Percentiles rank a stretch among this genome's conserved stretches.
These are phyloP conservation scores for Latrodectus geometricus DNA, from an alignment of 1,140 invertebrate genomes.

Conservation along the genomic window DNA sequence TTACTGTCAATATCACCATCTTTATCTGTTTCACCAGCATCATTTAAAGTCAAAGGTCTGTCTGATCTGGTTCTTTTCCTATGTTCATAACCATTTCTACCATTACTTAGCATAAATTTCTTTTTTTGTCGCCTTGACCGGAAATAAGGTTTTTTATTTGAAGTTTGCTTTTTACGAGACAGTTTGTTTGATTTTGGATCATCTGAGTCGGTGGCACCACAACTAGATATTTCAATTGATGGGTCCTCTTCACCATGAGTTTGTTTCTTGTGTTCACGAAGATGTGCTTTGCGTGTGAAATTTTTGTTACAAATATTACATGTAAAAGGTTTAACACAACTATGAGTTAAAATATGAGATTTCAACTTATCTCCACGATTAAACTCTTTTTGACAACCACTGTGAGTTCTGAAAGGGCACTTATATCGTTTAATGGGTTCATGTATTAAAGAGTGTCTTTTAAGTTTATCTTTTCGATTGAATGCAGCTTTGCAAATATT, in stretches of 20 bases:
- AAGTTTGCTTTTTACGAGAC: background rate
- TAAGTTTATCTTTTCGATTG: slow-evolving; percentile 78
- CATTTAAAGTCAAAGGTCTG: slow-evolving; percentile 26
- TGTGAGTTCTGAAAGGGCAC: slow-evolving; percentile 76
- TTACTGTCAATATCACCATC: slow-evolving; percentile 26
- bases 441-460: slow-evolving; percentile 78
- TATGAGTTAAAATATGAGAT: slow-evolving; percentile 72
- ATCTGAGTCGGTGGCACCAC: slow-evolving; percentile 50
- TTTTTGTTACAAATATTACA: slow-evolving; percentile 94
- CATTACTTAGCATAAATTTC: background rate
- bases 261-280: slow-evolving; percentile 32
- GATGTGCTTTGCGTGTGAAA: slow-evolving; percentile 82
- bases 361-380: slow-evolving; percentile 73
- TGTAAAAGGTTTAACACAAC: slow-evolving; percentile 75
- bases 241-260: slow-evolving; percentile 5
- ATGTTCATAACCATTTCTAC: slow-evolving; percentile 1
- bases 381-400: slow-evolving; percentile 79
- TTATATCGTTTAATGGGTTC: slow-evolving; percentile 76
- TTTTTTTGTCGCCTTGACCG: slow-evolving; percentile 7
- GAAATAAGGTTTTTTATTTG: slow-evolving; percentile 4
- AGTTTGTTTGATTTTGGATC: slow-evolving; percentile 52
- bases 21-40: slow-evolving; percentile 14
- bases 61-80: slow-evolving; percentile 21
- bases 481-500: slow-evolving; percentile 77
- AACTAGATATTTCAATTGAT: slow-evolving; percentile 1